Base-by-base conservation (phyloP, 2,888 invertebrate species). In the Leptogaster cylindrica region DNA sequence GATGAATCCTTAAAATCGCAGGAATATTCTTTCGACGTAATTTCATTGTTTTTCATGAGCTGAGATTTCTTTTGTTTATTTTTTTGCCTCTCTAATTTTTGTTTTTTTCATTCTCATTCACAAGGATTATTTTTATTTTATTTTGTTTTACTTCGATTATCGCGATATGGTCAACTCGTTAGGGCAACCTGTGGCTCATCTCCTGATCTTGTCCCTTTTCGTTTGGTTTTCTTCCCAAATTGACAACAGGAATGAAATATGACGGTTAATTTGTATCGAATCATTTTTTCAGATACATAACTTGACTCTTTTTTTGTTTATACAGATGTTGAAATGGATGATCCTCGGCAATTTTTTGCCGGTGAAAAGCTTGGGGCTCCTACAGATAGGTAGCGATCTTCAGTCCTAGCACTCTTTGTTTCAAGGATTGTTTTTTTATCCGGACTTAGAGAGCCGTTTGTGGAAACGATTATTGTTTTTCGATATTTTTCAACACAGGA, bases 221-320 rank as follows among this genome's bases (percentile, higher is more conserved):
- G 28, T 44, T 66, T 20, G 44, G 46, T 66, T 55, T n/a, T 33
- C 33, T 55, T 66, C 65, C 58, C 71, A 71, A 71, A 71, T 71
- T 71, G 71, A 71, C 71, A 71, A 69, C 70, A 70, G 36, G 67
- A 70, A 71, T 71, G 71, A 71, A 70, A 70, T 71, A 71, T 71
- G 71, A 71, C 71, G 71, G 71, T 71, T 71, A 71, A 71, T 71
- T 71, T 71, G 71, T 71, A 71, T 70, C 71, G 70, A 70, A 71
- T 70, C 71, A 71, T 70, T 71, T 71, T 69, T 71, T 70, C 64
- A 48, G 58, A 70, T 64, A 70, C 68, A 69, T 68, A 58, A 66
- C 55, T 52, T 31, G 36, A 58, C 39, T 58, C 68, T 68, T 68
- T 63, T 67, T 67, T 50, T n/a, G n/a, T n/a, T n/a, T n/a, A n/a